Percentiles rank a stretch among this genome's conserved stretches.
Evolutionary conservation across 2,888 invertebrate species (phyloP).

Genomic region (Odontomyia ornata): DNA sequence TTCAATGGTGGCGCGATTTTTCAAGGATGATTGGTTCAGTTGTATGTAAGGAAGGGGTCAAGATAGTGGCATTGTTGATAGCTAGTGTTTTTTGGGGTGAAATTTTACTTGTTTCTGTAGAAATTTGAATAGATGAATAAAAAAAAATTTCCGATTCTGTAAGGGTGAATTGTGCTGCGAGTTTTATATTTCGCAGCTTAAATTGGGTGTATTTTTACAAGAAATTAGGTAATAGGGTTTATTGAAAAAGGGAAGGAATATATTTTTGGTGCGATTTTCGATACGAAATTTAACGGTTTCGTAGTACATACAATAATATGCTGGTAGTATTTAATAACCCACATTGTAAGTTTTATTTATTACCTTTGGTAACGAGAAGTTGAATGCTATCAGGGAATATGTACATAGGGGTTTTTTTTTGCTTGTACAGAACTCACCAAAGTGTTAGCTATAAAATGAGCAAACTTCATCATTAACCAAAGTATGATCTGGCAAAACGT

Average conservation of each 20-base stretch:
- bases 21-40: slow-evolving; percentile 46
- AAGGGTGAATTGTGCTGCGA: slow-evolving; percentile 28
- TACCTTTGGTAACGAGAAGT: too few relatives aligned
- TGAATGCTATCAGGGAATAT: too few relatives aligned
- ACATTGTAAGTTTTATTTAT: too few relatives aligned
- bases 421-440: too few relatives aligned
- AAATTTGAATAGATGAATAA: slow-evolving; percentile 34
- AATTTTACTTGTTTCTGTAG: slow-evolving; percentile 36
- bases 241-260: neutral
- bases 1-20: slow-evolving; percentile 33
- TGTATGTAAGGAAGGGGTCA: slow-evolving; percentile 31
- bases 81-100: neutral
- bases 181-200: slow-evolving; percentile 14
- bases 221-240: neutral
- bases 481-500: too few relatives aligned
- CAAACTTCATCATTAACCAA: too few relatives aligned
- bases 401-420: too few relatives aligned
- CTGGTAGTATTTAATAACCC: too few relatives aligned
- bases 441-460: too few relatives aligned
- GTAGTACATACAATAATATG: too few relatives aligned
- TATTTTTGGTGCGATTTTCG: neutral
- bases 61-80: neutral
- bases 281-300: too few relatives aligned
- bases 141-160: neutral
- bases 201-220: neutral